Base-by-base conservation (phyloP, 2,888 invertebrate genomes). In the Hofmannophila pseudospretella region DNA sequence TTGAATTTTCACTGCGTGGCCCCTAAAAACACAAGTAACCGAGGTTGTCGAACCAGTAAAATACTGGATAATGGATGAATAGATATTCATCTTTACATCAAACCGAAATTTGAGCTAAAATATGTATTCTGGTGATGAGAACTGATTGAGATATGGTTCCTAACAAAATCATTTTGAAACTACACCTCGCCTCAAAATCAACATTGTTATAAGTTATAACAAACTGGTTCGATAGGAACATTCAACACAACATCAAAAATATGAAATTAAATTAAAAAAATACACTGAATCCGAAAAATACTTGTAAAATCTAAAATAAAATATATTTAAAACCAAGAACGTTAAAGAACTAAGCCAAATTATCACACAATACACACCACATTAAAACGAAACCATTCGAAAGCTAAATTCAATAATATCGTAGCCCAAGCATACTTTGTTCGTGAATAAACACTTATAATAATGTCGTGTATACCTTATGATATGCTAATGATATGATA, bases 401-500 rank as follows among this genome's bases (percentile, higher is more conserved):
- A 28, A 13, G 13, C n/a, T 14, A 16, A n/a, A 2, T 9, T 14
- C 14, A 16, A 33, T 33, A 16, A 34, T 30, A 23, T 12, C 8
- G 16, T 44, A 51, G 46, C 52, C 43, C 44, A 69, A 71, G 62
- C 61, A 47, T 54, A 58, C 46, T 52, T 44, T 41, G 19, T 14
- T 30, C 31, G 45, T 58, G 59, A 63, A 59, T 67, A 65, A 64
- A 68, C 55, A 58, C 58, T 66, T 62, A 51, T 43, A 51, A 39
- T 51, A 16, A 59, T 27, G 32, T 32, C 10, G 56, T 64, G 56
- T 66, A 69, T 66, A 71, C 45, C 67, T 74, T 73, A 79, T 78
- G 81, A 82, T 84, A 82, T 82, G 81, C 74, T 79, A 80, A 79
- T 77, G 85, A 84, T 85, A 85, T 85, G 85, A 84, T 81, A 80